Evolutionary conservation across 2,113 vertebrate species (phyloP), one percentile per base, ranked within the genome.

Genomic region (Hippolais icterina): DNA sequence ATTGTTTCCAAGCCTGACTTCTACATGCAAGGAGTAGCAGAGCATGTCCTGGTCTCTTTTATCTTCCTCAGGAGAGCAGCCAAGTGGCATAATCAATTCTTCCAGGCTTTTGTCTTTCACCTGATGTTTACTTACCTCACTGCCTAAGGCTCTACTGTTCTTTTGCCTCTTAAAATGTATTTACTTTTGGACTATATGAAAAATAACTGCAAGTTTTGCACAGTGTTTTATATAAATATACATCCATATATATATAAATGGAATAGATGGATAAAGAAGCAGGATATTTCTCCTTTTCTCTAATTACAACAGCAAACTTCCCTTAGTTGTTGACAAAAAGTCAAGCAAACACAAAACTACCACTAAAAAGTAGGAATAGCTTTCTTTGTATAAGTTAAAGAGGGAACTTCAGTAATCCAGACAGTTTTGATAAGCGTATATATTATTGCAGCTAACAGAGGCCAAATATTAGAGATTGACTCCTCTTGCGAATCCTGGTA

Each of bases 41-140:
- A 98, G 97, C 97, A 98, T 97, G 92, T 95, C 97, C 93, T 96
- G 69, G 87, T 59, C 74, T 93, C 96, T 97, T 98, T 97, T 94
- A 95, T 98, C 93, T 97, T 97, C 81, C 96, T 97, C 94, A 94
- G 95, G 90, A 98, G 97, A 98, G 96, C 94, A 98, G 94, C 95
- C 94, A 94, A 97, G 95, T 97, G 95, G 95, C 93, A 97, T 97
- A 97, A 98, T 97, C 97, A 97, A 94, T 97, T 98, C 95, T 97
- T 97, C 93, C 90, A 96, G 94, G 70, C 89, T 97, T 96, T 98
- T 97, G 95, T 96, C 94, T 97, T 97, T 96, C 89, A 97, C 93
- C 92, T 97, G 94, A 94, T 97, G 94, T 97, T 97, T 97, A 95
- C 81, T 98, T 96, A 93, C 37, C 77, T 89, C 61, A 74, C 74